phyloP scores from a whole-genome alignment of 2,888 invertebrate genomes.

The Calameuta idolon region DNA sequence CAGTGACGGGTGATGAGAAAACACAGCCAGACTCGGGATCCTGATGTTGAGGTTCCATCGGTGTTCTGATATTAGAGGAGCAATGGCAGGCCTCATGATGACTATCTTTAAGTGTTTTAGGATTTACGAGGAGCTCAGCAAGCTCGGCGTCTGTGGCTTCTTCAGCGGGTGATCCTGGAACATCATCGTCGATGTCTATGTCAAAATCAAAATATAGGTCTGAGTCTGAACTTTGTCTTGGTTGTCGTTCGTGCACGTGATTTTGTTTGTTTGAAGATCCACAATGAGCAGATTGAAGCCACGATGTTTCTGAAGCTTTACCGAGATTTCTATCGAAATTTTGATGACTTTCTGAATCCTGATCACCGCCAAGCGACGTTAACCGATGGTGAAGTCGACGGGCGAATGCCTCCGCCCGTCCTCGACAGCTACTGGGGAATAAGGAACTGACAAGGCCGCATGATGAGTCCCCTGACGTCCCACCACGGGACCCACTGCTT shows the following conservation, averaged over 20 bases:
- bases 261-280: slow-evolving; percentile 52
- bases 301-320: slow-evolving; percentile 46
- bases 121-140: slow-evolving; percentile 61
- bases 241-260: slow-evolving; percentile 66
- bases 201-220: slow-evolving; percentile 60
- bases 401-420: slow-evolving; percentile 85
- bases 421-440: slow-evolving; percentile 78
- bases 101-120: slow-evolving; percentile 43
- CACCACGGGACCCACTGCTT: slow-evolving; percentile 72
- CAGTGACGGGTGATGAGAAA: slow-evolving; percentile 66
- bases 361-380: slow-evolving; percentile 75
- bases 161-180: slow-evolving; percentile 79
- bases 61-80: slow-evolving; percentile 70
- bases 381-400: slow-evolving; percentile 81
- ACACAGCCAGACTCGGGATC: slow-evolving; percentile 69
- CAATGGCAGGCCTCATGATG: slow-evolving; percentile 60
- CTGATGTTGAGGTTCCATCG: slow-evolving; percentile 50
- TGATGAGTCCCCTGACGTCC: slow-evolving; percentile 35
- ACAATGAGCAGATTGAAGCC: slow-evolving; percentile 41
- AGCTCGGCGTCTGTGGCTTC: slow-evolving; percentile 69
- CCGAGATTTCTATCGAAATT: slow-evolving; percentile 15
- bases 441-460: slow-evolving; percentile 58
- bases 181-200: slow-evolving; percentile 68
- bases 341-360: slow-evolving; percentile 43
- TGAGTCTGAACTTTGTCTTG: slow-evolving; percentile 64